Base-by-base conservation (phyloP, 2,797 vertebrate genomes). In the Aplochiton taeniatus region DNA sequence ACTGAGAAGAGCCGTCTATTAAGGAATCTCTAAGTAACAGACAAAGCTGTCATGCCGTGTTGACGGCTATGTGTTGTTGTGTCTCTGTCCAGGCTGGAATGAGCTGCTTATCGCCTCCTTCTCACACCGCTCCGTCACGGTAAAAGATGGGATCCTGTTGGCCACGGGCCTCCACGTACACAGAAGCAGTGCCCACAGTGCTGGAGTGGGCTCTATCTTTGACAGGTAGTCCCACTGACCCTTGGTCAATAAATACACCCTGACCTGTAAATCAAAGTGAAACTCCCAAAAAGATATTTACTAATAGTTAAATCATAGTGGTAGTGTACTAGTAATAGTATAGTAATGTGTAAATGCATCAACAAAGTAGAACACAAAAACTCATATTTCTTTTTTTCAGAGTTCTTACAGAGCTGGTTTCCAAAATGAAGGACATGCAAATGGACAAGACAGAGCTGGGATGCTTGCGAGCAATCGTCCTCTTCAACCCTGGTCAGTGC, bases 361-460 rank as follows among this genome's bases (percentile, higher is more conserved):
- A 6, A 31, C 31, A 6, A 3, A 2, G 6, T 31, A 3, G 2
- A 31, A 31, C 31, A 31, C 31, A 3, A 2, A 13, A 13, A 5
- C 19, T 50, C 14, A 10, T 31, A 20, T 65, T 42, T 56, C 6
- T 19, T 8, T 71, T 58, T 50, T 74, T 11, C 85, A 98, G 96
- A 84, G 96, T 98, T 45, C 88, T 98, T 61, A 98, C 96, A 13
- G 97, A 98, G 83, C 83, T 98, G 69, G 97, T 98, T 45, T 98
- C 97, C 60, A 98, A 98, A 89, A 98, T 98, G 97, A 98, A 98
- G 77, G 97, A 98, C 69, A 98, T 98, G 96, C 94, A 96, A 90
- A 98, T 98, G 96, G 96, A 98, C 74, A 98, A 98, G 78, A 96
- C 97, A 0, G 97, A 98, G 85, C 88, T 98, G 41, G 96, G 97